Evolutionary conservation across 2,797 vertebrate species (phyloP), one percentile per base, ranked within the genome.

Genomic region (Protosalanx chinensis): DNA sequence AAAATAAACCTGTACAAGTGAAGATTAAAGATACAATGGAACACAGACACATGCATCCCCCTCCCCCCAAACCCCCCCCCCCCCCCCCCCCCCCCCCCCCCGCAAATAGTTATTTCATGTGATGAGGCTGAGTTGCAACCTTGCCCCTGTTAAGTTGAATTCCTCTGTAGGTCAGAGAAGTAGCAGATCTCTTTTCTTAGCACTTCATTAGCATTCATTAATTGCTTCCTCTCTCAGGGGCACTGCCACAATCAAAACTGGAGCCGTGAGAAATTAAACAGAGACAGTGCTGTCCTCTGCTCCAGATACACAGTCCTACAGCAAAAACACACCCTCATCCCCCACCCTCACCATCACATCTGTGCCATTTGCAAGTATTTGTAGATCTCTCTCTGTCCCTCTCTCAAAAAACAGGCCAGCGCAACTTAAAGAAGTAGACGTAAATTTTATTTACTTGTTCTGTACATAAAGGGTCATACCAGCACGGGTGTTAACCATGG

Each of bases 361-460:
- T 13, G 60, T 27, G 29, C 41, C 7, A 46, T 46, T 12, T 46
- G 7, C 41, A 46, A 46, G 41, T 13, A 46, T 46, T 13, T 46
- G 41, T 8, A 35, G 33, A 35, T 35, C 33, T 35, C 33, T 58
- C 32, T 18, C 46, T 6, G 5, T 18, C 46, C 15, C 15, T 23
- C 20, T 3, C 57, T 59, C 57, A 23, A 68, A 35, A 75, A 77
- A 60, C 63, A 72, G 51, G 73, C 72, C n/a, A 76, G 76, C 75
- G 80, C 76, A 49, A 78, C 53, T 82, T 89, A 90, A 85, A 91
- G 89, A 92, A 91, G 93, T 93, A 91, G 93, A 95, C 91, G 90
- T 92, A 94, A 89, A 92, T 94, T 98, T 98, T 97, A 97, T 97
- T 98, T 92, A 92, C 91, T 92, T 87, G 92, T 93, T 93, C 91